These are phyloP conservation scores for Drosophila virilis DNA, from an alignment of 1,140 invertebrate genomes.

Conservation along the genomic window DNA sequence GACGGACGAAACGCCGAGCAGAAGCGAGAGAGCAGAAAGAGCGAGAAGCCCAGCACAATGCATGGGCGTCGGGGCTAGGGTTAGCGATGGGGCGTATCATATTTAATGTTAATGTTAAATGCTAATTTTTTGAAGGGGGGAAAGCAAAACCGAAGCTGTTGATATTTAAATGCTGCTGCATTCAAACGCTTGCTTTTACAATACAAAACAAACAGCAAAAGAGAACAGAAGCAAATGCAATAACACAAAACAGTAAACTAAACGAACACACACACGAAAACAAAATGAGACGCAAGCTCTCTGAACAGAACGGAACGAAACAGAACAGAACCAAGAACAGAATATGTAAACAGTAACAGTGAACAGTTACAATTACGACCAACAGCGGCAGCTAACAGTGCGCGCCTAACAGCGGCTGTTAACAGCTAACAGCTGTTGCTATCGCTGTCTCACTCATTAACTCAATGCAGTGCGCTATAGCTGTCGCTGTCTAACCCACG, in stretches of 20 bases:
- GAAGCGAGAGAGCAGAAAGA: background rate
- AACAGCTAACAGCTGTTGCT: constrained; percentile 20
- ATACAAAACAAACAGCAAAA: constrained; percentile 31
- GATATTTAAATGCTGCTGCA: constrained; percentile 64
- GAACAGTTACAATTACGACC: constrained; percentile 11
- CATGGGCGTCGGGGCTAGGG: background rate
- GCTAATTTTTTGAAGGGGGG: constrained; percentile 29
- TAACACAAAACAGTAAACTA: constrained; percentile 1
- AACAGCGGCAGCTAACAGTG: constrained; percentile 10
- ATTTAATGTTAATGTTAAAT: constrained; percentile 56
- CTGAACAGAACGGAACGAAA: constrained; percentile 47
- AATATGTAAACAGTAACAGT: constrained; percentile 11
- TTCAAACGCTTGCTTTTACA: constrained; percentile 57
- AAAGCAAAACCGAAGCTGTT: constrained; percentile 44
- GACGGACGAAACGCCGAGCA: constrained; percentile 5
- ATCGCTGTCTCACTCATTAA: constrained; percentile 47
- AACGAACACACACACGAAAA: constrained; percentile 5
- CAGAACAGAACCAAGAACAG: constrained; percentile 47
- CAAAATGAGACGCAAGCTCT: constrained; percentile 50
- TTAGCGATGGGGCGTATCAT: constrained; percentile 38
- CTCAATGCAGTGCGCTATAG: constrained; percentile 40
- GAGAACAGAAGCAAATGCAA: constrained; percentile 6
- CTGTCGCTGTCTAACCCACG: constrained; percentile 50
- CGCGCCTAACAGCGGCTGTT: constrained; percentile 25
- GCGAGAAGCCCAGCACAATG: background rate